phyloP scores from a whole-genome alignment of 2,888 invertebrate genomes.

The Cactoblastis cactorum region DNA sequence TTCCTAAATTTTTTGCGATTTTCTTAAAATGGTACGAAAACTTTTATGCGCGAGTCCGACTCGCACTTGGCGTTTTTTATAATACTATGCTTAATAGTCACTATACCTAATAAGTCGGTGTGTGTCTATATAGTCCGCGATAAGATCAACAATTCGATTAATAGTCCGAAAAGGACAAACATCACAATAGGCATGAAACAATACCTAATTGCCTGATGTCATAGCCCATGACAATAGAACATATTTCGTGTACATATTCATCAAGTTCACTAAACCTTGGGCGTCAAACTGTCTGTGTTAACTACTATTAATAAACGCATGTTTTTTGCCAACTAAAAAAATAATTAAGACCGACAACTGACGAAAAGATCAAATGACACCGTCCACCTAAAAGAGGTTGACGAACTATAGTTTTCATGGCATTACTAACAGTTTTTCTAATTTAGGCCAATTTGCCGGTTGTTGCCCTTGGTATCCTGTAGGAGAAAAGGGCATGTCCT shows the following conservation, averaged over 20 bases:
- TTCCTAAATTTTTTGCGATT: no score
- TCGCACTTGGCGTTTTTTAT: no score
- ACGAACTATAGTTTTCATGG: constrained; percentile 27
- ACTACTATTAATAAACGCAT: constrained; percentile 28
- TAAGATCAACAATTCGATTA: not conserved
- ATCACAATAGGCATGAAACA: not conserved
- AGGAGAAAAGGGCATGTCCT: constrained; percentile 19
- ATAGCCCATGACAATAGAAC: constrained; percentile 20
- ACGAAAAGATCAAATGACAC: constrained; percentile 29
- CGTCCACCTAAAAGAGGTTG: constrained; percentile 33
- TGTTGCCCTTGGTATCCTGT: constrained; percentile 32
- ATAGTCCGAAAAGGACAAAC: not conserved
- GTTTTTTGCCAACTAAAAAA: constrained; percentile 34
- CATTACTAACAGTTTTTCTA: constrained; percentile 27
- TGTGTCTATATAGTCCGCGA: not conserved
- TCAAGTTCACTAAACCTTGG: constrained; percentile 34
- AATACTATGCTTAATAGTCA: no score
- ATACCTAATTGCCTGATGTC: constrained; percentile 14
- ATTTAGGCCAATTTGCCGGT: constrained; percentile 41
- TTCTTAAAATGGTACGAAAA: no score
- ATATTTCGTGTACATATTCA: constrained; percentile 29
- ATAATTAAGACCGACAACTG: constrained; percentile 41
- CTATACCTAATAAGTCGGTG: no score
- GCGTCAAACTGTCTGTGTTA: constrained; percentile 42
- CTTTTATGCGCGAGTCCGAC: no score